Conservation (phyloP, 2,888 invertebrate genomes). For the Drosophila helvetica region DNA sequence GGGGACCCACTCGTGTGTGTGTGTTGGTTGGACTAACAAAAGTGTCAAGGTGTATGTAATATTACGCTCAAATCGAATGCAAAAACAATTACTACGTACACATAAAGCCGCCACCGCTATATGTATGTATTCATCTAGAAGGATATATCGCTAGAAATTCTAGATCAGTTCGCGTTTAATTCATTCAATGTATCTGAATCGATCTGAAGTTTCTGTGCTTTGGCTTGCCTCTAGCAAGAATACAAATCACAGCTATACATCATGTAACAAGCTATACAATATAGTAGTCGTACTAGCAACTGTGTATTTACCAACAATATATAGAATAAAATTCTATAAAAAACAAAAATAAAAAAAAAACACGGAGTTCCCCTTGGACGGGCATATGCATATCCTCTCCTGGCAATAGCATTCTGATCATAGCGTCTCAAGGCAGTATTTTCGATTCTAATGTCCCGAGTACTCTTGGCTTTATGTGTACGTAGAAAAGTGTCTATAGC, state of each 20-base stretch:
- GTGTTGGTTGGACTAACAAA: constrained; percentile 5
- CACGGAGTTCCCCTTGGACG: not conserved
- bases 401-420: not conserved
- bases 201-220: not conserved
- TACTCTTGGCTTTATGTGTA: constrained; percentile 41
- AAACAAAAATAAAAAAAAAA: not conserved
- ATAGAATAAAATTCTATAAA: not conserved
- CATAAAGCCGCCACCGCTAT: constrained; percentile 38
- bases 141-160: constrained; percentile 27
- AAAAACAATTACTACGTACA: constrained; percentile 36
- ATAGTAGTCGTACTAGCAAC: not conserved
- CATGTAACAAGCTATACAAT: not conserved
- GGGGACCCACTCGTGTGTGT: constrained; percentile 10
- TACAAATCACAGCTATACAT: not conserved
- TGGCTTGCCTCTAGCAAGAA: not conserved
- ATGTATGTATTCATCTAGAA: constrained; percentile 22
- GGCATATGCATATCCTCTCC: not conserved
- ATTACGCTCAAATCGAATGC: constrained; percentile 14
- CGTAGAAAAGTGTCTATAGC: constrained; percentile 17
- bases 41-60: not conserved
- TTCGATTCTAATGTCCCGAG: not conserved
- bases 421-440: not conserved
- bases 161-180: not conserved
- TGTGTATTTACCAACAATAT: not conserved
- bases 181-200: not conserved